Evolutionary conservation across 2,888 invertebrate species (phyloP).

Genomic region (Pristionchus entomophagus): DNA sequence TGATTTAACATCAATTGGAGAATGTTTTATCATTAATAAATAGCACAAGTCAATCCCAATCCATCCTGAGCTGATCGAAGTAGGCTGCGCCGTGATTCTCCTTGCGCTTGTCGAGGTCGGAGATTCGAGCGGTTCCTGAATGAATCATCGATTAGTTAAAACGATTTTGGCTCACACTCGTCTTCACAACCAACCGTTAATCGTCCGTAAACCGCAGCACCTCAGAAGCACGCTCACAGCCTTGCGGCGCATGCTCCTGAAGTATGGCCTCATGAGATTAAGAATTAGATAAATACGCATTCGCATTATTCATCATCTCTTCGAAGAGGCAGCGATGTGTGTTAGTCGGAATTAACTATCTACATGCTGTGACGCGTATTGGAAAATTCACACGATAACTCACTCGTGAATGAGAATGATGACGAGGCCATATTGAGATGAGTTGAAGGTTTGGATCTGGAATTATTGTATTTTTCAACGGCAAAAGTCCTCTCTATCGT

Average conservation of each 20-base stretch:
- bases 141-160: background rate
- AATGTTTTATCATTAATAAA: background rate
- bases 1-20: too few relatives aligned
- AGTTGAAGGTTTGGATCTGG: constrained; percentile 5
- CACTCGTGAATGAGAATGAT: background rate
- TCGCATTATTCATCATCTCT: too few relatives aligned
- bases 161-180: background rate
- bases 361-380: background rate
- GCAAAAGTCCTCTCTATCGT: too few relatives aligned
- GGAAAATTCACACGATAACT: background rate
- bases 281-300: too few relatives aligned
- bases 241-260: background rate
- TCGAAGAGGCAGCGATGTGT: too few relatives aligned
- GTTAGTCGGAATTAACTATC: background rate
- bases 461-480: background rate
- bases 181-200: background rate
- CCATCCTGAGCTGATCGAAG: constrained; percentile 5
- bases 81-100: background rate
- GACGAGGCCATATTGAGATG: background rate
- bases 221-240: background rate
- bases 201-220: too few relatives aligned
- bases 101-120: background rate
- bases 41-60: background rate
- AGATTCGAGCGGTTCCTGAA: background rate
- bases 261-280: background rate